Base-by-base conservation (phyloP, 2,797 vertebrate genomes). In the Orientallactaga sibirica region DNA sequence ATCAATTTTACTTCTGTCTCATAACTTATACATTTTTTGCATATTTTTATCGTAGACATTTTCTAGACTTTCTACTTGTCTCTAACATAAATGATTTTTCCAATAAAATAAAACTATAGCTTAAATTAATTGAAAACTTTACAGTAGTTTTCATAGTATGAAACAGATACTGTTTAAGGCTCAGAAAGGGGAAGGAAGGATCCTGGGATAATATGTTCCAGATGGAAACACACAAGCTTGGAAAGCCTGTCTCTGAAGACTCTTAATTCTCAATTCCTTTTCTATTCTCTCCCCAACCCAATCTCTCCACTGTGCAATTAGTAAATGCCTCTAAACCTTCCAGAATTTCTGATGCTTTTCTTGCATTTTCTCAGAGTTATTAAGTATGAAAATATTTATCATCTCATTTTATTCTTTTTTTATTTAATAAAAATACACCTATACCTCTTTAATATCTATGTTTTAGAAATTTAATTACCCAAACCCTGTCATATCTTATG, bases 201-300 rank as follows among this genome's bases (percentile, higher is more conserved):
- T 94, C 94, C 89, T 92, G 43, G 37, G 79, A 37, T 96, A 97
- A 97, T 97, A 62, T 55, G 55, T 96, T 97, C 95, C 96, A 97
- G 95, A 97, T 96, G 95, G 94, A 94, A 95, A 90, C 81, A 71
- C 74, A 92, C 75, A 81, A 48, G 74, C 83, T 3, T 94, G 91
- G 68, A 88, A 92, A 93, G 79, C 78, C 62, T 24, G 29, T 86
- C 91, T 81, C 95, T 1, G 1, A 73, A 88, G 93, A 93, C 3
- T 62, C 67, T 68, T 41, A 33, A 70, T 94, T 87, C 62, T 93
- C n/a, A 74, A 43, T 67, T 91, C 61, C 61, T 71, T 84, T 96
- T 88, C 74, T 70, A 9, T 64, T 58, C 14, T 41, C 33, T 18
- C 62, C 76, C 37, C 58, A 73, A 27, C 19, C 41, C 90, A 67